Evolutionary conservation across 1,140 invertebrate species (phyloP).

Genomic region (Campoletis sonorensis): DNA sequence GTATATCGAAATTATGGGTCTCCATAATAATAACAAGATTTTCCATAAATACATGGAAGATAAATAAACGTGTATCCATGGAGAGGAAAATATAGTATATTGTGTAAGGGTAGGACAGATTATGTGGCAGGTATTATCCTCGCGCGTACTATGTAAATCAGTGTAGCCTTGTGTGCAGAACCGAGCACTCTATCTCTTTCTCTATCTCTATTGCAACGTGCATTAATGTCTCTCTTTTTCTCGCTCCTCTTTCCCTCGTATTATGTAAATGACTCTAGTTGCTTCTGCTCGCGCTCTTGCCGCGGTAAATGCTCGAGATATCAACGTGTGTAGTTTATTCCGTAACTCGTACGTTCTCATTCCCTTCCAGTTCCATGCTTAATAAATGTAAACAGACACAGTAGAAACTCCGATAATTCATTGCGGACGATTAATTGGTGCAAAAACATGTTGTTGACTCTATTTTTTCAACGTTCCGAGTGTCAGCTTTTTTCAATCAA

Average conservation of each 20-base stretch:
- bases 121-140: conserved; percentile 39
- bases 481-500: too few relatives aligned
- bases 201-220: not conserved
- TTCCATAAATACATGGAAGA: not conserved
- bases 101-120: conserved; percentile 15
- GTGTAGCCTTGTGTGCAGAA: conserved; percentile 19
- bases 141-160: conserved; percentile 37
- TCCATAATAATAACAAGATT: not conserved
- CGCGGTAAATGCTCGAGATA: conserved; percentile 21
- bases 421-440: too few relatives aligned
- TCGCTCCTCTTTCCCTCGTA: not conserved
- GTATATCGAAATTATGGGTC: not conserved
- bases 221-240: not conserved
- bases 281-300: conserved; percentile 8
- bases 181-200: not conserved
- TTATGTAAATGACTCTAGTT: conserved; percentile 27
- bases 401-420: not conserved
- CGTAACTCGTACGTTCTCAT: conserved; percentile 14
- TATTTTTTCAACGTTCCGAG: too few relatives aligned
- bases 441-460: too few relatives aligned
- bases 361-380: not conserved
- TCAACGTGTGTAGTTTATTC: conserved; percentile 14
- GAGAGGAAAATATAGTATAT: conserved; percentile 9
- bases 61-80: not conserved
- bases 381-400: not conserved